These are phyloP conservation scores for Thereva unica DNA, from an alignment of 2,888 invertebrate species.

Conservation along the genomic window DNA sequence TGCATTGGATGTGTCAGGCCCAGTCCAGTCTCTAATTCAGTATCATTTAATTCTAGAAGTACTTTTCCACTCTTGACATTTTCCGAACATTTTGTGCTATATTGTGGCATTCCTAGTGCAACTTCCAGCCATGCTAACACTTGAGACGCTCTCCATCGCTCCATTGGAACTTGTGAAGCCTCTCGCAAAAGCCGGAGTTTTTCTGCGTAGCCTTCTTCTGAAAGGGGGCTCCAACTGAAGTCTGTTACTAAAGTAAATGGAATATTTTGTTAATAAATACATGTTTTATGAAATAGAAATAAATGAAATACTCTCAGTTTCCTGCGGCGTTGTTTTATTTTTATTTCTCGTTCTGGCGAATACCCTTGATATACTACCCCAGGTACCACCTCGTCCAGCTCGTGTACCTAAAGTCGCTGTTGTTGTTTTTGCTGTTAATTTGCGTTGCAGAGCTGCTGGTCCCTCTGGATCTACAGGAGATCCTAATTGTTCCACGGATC, in stretches of 20 bases:
- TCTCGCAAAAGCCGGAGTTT: constrained; percentile 68
- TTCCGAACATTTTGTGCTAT: constrained; percentile 85
- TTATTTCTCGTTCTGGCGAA: constrained; percentile 85
- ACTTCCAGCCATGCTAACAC: constrained; percentile 94
- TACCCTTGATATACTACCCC: constrained; percentile 90
- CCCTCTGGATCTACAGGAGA: constrained; percentile 76
- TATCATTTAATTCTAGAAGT: constrained; percentile 86
- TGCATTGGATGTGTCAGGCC: constrained; percentile 93
- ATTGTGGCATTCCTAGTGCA: constrained; percentile 92
- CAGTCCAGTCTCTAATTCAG: constrained; percentile 86
- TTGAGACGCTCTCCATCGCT: constrained; percentile 89
- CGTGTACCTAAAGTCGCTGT: constrained; percentile 58
- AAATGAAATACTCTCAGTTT: constrained; percentile 64
- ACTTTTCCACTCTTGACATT: constrained; percentile 97
- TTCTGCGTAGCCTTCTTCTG: constrained; percentile 57
- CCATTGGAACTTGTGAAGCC: constrained; percentile 82
- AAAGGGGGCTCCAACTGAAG: constrained; percentile 55
- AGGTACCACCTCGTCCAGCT: constrained; percentile 73
- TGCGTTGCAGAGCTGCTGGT: constrained; percentile 60
- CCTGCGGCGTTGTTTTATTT: constrained; percentile 71
- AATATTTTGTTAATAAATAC: background rate
- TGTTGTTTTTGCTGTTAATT: constrained; percentile 55
- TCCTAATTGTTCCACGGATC: constrained; percentile 75
- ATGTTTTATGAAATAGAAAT: background rate
- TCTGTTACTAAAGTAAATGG: constrained; percentile 48